Base-by-base conservation (phyloP, 2,888 invertebrate genomes). In the Eulithis testata region DNA sequence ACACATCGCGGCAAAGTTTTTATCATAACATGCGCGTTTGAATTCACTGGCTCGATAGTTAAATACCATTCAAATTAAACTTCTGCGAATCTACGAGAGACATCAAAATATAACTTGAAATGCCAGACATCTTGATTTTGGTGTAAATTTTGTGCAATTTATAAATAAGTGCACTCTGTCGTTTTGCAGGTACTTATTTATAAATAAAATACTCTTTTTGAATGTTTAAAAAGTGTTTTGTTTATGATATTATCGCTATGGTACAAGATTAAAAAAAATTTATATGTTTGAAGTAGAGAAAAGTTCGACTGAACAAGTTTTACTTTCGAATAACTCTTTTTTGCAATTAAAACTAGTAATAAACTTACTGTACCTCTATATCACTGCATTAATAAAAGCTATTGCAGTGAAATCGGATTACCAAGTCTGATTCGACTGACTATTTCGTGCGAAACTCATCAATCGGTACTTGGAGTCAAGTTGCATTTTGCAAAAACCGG, bases 351-450 rank as follows among this genome's bases (percentile, higher is more conserved):
- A 53, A 60, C 47, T 55, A 49, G 21, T 52, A 14, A 4, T 40
- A 21, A 9, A n/a, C 75, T 21, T 76, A 77, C 73, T 76, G 73
- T 68, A 72, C 3, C 68, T 70, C 77, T 72, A 70, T 14, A 27
- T 53, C 73, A 69, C 72, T 76, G 80, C 79, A 81, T 82, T 83
- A 80, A 80, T 81, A 79, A 83, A 84, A 80, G 74, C 78, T 75
- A 78, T 80, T 73, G 75, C 74, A 74, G 69, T 73, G 72, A 71
- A 83, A 85, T 81, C 82, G 80, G 83, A 83, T 85, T 80, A 81
- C 74, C 78, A 74, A 74, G 71, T 74, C 73, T 73, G 71, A 75
- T 77, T 73, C 76, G 74, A 76, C 77, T 74, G 75, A 75, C 75
- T 76, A 77, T 81, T 78, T 77, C 75, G 76, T 73, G 68, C 77